These are phyloP conservation scores for Cryptocephalus primarius DNA, from an alignment of 2,888 invertebrate genomes.

Conservation along the genomic window DNA sequence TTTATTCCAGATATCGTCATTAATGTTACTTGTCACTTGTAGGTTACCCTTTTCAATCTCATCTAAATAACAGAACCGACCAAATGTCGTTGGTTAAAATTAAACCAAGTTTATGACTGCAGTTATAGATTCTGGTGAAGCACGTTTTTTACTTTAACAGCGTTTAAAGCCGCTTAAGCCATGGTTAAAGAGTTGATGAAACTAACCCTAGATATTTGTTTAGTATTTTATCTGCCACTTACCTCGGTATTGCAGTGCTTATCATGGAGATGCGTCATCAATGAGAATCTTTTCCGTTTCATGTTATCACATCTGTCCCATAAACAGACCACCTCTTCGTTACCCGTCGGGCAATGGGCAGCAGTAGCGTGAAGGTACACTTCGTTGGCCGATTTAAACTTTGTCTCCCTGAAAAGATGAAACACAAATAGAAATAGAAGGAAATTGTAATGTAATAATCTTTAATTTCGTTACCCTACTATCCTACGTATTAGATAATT, in stretches of 20 bases:
- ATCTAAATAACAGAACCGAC: too few species aligned
- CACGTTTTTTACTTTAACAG: too few species aligned
- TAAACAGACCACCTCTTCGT: slow-evolving; percentile 69
- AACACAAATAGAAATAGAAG: not conserved
- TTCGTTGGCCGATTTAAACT: slow-evolving; percentile 62
- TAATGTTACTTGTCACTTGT: too few species aligned
- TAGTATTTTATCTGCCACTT: slow-evolving; percentile 10
- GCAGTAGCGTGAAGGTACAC: slow-evolving; percentile 83
- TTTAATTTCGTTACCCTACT: too few species aligned
- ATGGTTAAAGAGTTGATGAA: too few species aligned
- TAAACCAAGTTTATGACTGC: too few species aligned
- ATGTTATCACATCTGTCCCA: slow-evolving; percentile 89
- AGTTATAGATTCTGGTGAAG: too few species aligned
- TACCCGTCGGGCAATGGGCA: slow-evolving; percentile 64
- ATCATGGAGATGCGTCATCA: slow-evolving; percentile 94
- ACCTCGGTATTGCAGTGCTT: slow-evolving; percentile 83
- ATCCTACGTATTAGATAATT: not conserved
- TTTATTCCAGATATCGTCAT: too few species aligned
- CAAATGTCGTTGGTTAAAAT: too few species aligned
- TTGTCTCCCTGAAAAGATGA: slow-evolving; percentile 38
- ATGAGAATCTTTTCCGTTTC: slow-evolving; percentile 81
- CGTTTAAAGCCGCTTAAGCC: too few species aligned
- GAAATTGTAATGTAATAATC: not conserved
- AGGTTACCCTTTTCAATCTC: too few species aligned
- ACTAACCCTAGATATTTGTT: too few species aligned